Conservation (phyloP, 2,113 vertebrate species). For the Theristicus caerulescens region DNA sequence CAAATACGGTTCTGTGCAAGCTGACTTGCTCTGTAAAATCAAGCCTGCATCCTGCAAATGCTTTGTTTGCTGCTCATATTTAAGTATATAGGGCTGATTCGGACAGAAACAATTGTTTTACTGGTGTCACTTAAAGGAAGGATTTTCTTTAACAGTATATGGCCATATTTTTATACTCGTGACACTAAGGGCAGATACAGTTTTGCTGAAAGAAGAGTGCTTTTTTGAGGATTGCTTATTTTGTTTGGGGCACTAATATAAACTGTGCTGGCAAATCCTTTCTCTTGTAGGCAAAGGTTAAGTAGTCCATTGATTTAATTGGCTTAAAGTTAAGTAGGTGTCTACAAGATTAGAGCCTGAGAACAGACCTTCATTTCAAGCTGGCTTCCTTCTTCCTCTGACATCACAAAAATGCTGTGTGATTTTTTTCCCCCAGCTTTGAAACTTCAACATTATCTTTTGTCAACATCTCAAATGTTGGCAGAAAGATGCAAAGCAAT, state of each 20-base stretch:
- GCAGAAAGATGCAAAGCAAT: conserved; percentile 42
- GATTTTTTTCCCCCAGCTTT: conserved; percentile 17
- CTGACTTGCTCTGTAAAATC: background rate
- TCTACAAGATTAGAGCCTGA: conserved; percentile 58
- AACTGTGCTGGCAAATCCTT: conserved; percentile 65
- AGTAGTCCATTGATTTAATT: conserved; percentile 69
- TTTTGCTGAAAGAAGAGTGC: conserved; percentile 54
- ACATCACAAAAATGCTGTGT: conserved; percentile 32
- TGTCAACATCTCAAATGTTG: conserved; percentile 41
- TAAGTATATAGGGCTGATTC: background rate
- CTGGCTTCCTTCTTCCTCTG: conserved; percentile 63
- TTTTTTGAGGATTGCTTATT: conserved; percentile 61
- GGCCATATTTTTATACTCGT: background rate
- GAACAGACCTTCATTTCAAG: conserved; percentile 49
- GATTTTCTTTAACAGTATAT: background rate
- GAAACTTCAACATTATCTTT: conserved; percentile 45
- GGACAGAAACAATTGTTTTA: background rate
- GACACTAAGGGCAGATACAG: conserved; percentile 30
- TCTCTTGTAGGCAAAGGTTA: conserved; percentile 68
- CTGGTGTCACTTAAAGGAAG: background rate
- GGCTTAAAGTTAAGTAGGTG: conserved; percentile 70
- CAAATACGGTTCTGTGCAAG: background rate
- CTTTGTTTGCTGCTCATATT: background rate
- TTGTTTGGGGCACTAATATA: conserved; percentile 68
- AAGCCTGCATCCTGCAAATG: background rate